Evolutionary conservation across 2,113 vertebrate species (phyloP).

Genomic region (Heptranchias perlo): DNA sequence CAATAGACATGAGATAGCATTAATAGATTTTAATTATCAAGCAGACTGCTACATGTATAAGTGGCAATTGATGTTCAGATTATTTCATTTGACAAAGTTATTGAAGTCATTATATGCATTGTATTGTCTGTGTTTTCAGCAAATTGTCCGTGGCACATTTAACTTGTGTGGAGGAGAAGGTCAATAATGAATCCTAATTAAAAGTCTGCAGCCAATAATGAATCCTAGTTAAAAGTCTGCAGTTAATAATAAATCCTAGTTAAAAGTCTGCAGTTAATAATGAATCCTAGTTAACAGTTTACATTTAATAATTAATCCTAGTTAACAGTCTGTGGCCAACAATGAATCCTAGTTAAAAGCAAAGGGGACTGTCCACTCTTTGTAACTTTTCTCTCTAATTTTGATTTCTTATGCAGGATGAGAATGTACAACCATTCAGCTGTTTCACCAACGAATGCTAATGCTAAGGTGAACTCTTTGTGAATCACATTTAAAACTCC

Average conservation of each 20-base stretch:
- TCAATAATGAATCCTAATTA: background rate
- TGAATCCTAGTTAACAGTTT: background rate
- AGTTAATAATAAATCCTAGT: background rate
- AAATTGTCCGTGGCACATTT: background rate
- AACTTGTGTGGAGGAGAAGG: background rate
- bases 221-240: background rate
- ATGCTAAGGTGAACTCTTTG: background rate
- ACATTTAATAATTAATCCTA: background rate
- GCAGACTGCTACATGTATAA: background rate
- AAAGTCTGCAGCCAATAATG: background rate
- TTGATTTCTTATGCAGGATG: background rate
- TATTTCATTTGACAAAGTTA: background rate
- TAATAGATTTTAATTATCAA: background rate
- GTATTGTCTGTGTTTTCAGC: background rate
- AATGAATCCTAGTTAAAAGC: background rate
- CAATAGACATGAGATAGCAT: background rate
- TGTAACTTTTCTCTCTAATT: background rate
- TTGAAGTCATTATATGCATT: background rate
- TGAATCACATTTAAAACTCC: background rate
- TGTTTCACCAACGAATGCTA: background rate
- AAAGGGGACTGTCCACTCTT: background rate
- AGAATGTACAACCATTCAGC: background rate
- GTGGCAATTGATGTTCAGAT: background rate
- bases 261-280: background rate
- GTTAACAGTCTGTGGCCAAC: background rate